phyloP scores from a whole-genome alignment of 2,113 vertebrate genomes.

The Callionymus lyra region DNA sequence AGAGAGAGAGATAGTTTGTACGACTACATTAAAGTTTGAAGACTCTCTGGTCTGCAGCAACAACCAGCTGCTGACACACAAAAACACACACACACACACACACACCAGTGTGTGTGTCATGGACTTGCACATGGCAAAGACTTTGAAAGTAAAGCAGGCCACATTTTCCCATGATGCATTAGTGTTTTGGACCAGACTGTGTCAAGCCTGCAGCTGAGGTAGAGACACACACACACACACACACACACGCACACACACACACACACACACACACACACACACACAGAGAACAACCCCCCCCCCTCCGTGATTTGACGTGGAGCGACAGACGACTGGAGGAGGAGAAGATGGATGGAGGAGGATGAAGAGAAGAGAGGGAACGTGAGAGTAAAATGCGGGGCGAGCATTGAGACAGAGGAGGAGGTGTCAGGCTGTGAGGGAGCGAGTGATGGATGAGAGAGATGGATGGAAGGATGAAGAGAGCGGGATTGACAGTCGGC shows the following conservation, averaged over 20 bases:
- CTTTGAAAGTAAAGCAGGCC: conserved; percentile 47
- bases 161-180: conserved; percentile 52
- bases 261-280: background rate
- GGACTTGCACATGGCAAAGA: conserved; percentile 20
- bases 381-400: too few species aligned
- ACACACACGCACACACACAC: conserved; percentile 2
- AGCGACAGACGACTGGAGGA: conserved; percentile 21
- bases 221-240: conserved; percentile 9
- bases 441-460: conserved; percentile 23
- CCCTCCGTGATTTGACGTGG: background rate
- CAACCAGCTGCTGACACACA: conserved; percentile 5
- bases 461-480: conserved; percentile 33
- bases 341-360: conserved; percentile 32
- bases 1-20: conserved; percentile 12
- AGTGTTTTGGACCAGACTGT: conserved; percentile 39
- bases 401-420: conserved; percentile 15
- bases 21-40: conserved; percentile 39
- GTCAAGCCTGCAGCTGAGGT: conserved; percentile 49
- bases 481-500: conserved; percentile 54
- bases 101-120: conserved; percentile 2
- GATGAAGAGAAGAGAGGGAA: too few species aligned
- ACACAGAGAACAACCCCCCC: background rate
- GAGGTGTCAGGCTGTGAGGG: conserved; percentile 26
- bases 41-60: conserved; percentile 17
- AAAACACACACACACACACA: background rate